A percentile compares a stretch with the other conserved stretches of the same genome.
These are phyloP conservation scores for Dysdera silvatica DNA, from an alignment of 1,140 invertebrate genomes.

Conservation along the genomic window DNA sequence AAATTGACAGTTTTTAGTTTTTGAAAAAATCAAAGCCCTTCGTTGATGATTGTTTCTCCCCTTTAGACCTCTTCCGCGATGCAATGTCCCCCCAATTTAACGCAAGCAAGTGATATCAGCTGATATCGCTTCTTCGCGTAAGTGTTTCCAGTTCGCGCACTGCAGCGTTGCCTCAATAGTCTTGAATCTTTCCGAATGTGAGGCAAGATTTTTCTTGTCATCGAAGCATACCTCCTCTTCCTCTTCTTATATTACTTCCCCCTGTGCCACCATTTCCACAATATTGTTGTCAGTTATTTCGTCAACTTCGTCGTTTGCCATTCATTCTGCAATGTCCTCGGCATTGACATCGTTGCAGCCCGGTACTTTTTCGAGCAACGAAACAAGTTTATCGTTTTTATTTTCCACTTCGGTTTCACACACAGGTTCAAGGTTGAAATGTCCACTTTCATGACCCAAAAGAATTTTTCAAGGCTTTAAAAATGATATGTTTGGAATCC, in stretches of 20 bases:
- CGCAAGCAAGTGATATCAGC: neutral
- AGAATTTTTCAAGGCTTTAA: neutral
- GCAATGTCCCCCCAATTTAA: neutral
- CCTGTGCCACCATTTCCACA: neutral
- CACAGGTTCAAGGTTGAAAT: neutral
- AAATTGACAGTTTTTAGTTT: constrained; percentile 6
- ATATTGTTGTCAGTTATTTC: constrained; percentile 2
- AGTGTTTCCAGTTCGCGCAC: neutral
- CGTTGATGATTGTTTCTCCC: neutral
- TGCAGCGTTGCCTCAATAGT: neutral
- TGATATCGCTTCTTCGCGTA: neutral
- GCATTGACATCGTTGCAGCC: neutral
- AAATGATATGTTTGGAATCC: neutral
- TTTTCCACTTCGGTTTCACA: neutral
- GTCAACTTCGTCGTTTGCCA: neutral
- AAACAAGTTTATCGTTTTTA: neutral
- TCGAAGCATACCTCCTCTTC: neutral
- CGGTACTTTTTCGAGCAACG: neutral
- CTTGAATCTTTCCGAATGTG: neutral
- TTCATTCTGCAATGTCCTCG: neutral
- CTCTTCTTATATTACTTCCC: neutral
- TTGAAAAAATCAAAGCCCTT: neutral
- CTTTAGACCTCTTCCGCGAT: neutral
- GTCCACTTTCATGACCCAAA: constrained; percentile 1
- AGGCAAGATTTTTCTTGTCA: neutral